A percentile compares a stretch with the other conserved stretches of the same genome.
These are phyloP conservation scores for Holothuria scabra DNA, from an alignment of 53 echinoderm and acorn worm genomes.

Conservation along the genomic window DNA sequence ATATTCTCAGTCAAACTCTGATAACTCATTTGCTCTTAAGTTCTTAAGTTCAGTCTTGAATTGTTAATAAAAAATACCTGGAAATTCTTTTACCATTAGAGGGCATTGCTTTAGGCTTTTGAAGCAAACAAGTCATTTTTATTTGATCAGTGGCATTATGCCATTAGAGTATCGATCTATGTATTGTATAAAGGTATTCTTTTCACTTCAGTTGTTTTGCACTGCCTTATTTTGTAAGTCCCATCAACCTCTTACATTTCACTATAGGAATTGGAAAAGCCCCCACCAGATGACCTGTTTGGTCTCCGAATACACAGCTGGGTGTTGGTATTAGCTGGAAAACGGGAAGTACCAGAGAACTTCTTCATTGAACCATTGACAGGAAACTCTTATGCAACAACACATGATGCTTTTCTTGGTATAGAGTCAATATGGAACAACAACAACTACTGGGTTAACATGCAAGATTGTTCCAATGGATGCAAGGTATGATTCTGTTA, in stretches of 20 bases:
- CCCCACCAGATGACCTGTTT: conserved; percentile 85
- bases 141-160: too few relatives aligned
- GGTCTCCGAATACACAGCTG: conserved; percentile 96
- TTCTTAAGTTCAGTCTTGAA: too few relatives aligned
- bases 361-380: conserved; percentile 99
- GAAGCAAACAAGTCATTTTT: too few relatives aligned
- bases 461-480: conserved; percentile 99
- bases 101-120: too few relatives aligned
- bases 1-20: too few relatives aligned
- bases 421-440: conserved; percentile 99
- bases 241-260: neutral
- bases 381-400: conserved; percentile 85
- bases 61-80: too few relatives aligned
- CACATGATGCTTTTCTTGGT: conserved; percentile 83
- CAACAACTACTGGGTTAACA: conserved; percentile 97
- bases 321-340: conserved; percentile 95
- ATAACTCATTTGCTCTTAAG: too few relatives aligned
- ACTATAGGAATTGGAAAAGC: conserved; percentile 91
- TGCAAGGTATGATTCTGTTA: conserved; percentile 79
- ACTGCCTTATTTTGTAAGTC: too few relatives aligned
- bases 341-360: conserved; percentile 98
- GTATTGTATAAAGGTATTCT: too few relatives aligned
- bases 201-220: too few relatives aligned
- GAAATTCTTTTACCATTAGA: too few relatives aligned
- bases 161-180: too few relatives aligned